A percentile compares a stretch with the other conserved stretches of the same genome.
Evolutionary conservation across 2,888 invertebrate genomes (phyloP).

Genomic region (Ormyrus thymus): DNA sequence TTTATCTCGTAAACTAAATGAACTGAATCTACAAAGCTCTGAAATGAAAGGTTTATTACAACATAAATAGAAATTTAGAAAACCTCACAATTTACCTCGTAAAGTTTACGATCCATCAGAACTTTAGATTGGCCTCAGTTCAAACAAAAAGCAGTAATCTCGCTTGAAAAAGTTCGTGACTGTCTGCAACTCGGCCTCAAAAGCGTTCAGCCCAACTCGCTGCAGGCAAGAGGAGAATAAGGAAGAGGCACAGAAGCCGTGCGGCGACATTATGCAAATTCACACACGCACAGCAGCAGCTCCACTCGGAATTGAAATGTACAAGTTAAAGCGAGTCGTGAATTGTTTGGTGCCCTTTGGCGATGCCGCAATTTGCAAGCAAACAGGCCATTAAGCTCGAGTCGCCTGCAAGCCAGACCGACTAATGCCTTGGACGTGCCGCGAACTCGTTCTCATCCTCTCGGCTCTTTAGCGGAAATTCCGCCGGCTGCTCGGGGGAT

Average conservation of each 20-base stretch:
- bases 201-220: not conserved
- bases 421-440: constrained; percentile 32
- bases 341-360: constrained; percentile 71
- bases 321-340: constrained; percentile 69
- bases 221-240: constrained; percentile 6
- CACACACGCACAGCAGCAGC: constrained; percentile 20
- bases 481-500: not conserved
- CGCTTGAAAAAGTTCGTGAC: too few species aligned
- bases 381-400: constrained; percentile 67
- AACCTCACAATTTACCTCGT: too few species aligned
- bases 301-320: constrained; percentile 64
- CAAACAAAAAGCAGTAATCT: too few species aligned
- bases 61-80: too few species aligned
- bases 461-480: constrained; percentile 35
- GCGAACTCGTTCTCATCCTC: too few species aligned
- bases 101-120: not conserved
- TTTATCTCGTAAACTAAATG: too few species aligned
- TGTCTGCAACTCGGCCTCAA: too few species aligned
- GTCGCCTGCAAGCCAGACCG: constrained; percentile 8
- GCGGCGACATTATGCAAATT: constrained; percentile 35
- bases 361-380: constrained; percentile 69
- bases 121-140: too few species aligned
- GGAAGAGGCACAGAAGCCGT: not conserved
- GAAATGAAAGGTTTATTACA: too few species aligned
- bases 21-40: too few species aligned